Base-by-base conservation (phyloP, 2,797 vertebrate species). In the Catamblyrhynchus diadema region DNA sequence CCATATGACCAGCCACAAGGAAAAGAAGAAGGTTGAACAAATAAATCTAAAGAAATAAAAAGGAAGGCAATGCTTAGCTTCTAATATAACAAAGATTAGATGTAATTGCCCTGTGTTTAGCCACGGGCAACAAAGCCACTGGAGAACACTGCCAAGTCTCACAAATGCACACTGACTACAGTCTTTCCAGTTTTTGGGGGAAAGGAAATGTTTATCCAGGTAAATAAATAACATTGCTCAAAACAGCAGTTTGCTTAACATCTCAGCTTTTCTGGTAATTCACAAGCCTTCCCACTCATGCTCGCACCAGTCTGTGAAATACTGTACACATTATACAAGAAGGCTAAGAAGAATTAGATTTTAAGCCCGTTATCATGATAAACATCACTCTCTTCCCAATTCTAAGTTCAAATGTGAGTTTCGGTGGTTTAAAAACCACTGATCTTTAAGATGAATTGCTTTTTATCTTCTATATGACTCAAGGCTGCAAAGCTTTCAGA, bases 391-490 rank as follows among this genome's bases (percentile, higher is more conserved):
- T 86, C 50, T 47, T 81, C 14, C 14, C 59, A 48, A 14, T 83
- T 86, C 80, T 79, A 62, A 91, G 73, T 70, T 83, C 66, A 94
- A 75, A 89, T 20, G 12, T 59, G 32, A 14, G 9, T 74, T 91
- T 93, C 48, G 35, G 79, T 51, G 23, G 28, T 91, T 88, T 93
- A 65, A 79, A 85, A 96, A 14, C 1, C 8, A n/a, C 45, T 48
- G 28, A 62, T 71, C 50, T 79, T 93, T 65, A 65, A 79, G 62
- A 95, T 2, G 3, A 57, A 92, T 83, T 69, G 44, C 54, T 87
- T 94, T 95, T 91, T 86, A 92, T 45, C 22, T 56, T 93, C 32
- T 50, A 7, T n/a, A 88, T 81, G 72, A 83, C 83, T 92, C 83
- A 71, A 84, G 64, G 83, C 88, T 64, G 51, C 39, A 81, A 87